Evolutionary conservation across 2,797 vertebrate species (phyloP), one percentile per base, ranked within the genome.

Genomic region (Pangasius djambal): DNA sequence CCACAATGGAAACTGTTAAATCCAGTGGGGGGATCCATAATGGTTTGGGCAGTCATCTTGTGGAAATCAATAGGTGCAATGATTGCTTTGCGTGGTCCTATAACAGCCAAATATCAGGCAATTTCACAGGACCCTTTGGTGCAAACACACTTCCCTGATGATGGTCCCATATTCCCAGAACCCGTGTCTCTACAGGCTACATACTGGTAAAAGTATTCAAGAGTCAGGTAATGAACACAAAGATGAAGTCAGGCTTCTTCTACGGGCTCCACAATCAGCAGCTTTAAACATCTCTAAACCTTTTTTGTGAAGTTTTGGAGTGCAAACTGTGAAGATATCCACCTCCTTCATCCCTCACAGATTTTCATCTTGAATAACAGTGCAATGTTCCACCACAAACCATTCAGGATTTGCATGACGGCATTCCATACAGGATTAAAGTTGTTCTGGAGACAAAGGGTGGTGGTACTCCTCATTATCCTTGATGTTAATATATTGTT

Each of bases 321-420:
- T 25, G 10, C 55, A 63, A 16, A 40, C 6, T 82, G 20, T 40
- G 10, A 82, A 40, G 31, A 61, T 82, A 59, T 82, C 37, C 34
- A 34, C n/a, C 20, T 59, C 18, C 13, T 81, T 34, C n/a, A 59
- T 37, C 31, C 18, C 55, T 40, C 20, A 83, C 28, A 61, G 10
- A 59, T 63, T 59, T 81, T 79, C 52, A 34, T 34, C n/a, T 81
- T 57, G 79, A 83, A 63, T 52, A 83, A 44, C 59, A 83, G 59
- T 9, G 37, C 59, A 44, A 25, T 37, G 79, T 82, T 59, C 55
- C 20, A 57, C 16, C 18, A 40, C 31, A 59, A 37, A 65, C 6
- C 12, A 28, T 18, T 83, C 77, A 81, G 77, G 48, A 52, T 31
- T 31, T 55, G 7, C 15, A 40, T 25, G 57, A 63, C 22, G 44